Evolutionary conservation across 2,888 invertebrate species (phyloP).

Genomic region (Bugulina stolonifera): DNA sequence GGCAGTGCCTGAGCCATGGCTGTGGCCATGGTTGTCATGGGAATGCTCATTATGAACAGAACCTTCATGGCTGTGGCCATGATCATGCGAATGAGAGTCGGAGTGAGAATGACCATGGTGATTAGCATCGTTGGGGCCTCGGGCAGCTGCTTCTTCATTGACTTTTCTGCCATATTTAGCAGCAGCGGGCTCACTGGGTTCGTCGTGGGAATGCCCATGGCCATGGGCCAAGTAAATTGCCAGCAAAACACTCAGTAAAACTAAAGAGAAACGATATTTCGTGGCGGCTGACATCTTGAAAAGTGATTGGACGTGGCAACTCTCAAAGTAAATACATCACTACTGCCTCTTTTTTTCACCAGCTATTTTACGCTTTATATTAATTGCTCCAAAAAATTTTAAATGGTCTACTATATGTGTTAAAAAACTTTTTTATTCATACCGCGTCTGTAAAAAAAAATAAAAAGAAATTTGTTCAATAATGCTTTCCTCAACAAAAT

Average conservation of each 20-base stretch:
- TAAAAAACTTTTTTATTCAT: neutral
- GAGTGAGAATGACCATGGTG: conserved; percentile 32
- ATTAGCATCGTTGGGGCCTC: conserved; percentile 28
- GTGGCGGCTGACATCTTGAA: conserved; percentile 10
- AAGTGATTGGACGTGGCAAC: conserved; percentile 1
- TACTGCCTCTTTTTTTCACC: too few species aligned
- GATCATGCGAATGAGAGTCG: conserved; percentile 26
- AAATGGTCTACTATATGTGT: too few species aligned
- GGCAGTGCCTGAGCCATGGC: neutral
- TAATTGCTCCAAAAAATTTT: too few species aligned
- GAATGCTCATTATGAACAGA: conserved; percentile 31
- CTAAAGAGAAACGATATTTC: neutral
- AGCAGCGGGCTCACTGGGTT: conserved; percentile 57
- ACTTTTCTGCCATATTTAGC: conserved; percentile 78
- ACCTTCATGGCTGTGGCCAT: conserved; percentile 33
- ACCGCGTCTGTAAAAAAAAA: too few species aligned
- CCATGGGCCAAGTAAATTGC: conserved; percentile 31
- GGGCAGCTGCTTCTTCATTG: conserved; percentile 51
- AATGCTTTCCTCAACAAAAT: neutral
- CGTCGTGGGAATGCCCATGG: conserved; percentile 54
- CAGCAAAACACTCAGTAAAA: neutral
- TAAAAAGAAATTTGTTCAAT: neutral
- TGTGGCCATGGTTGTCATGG: conserved; percentile 30
- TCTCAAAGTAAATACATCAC: conserved; percentile 6
- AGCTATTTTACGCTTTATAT: too few species aligned